Evolutionary conservation across 2,888 invertebrate genomes (phyloP), one percentile per base, ranked within the genome.

Genomic region (Trachelus stipa): DNA sequence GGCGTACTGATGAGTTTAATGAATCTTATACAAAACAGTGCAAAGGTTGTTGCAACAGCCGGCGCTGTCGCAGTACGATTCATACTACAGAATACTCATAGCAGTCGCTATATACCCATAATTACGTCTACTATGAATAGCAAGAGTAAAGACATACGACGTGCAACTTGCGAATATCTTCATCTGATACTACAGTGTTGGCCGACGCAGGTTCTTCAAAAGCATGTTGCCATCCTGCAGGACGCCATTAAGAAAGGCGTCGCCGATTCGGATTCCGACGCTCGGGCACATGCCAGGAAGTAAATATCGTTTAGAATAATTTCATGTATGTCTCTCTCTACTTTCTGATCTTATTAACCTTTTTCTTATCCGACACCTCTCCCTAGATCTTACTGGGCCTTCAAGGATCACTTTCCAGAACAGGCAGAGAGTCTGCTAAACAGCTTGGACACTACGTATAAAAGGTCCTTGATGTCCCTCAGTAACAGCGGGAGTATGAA

Each of bases 61-160:
- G 98, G 97, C 75, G 94, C 95, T 3, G 95, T 98, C 77, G 95
- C 97, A 83, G 94, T 98, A 68, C 95, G 96, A 76, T 98, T 98
- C 92, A 96, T 99, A 76, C 96, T 99, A 79, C 94, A 95, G 89
- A 94, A 96, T 91, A 96, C 96, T 11, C 97, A 97, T 89, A 94
- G 95, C 82, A 94, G 96, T 76, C 94, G 97, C 71, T 92, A 98
- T 69, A 93, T 98, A 73, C 96, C 97, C 34, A 95, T 97, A 80
- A 93, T 98, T 34, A 94, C 95, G 12, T 94, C 94, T 80, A 95
- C 95, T 86, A 93, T 97, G 84, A 94, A 94, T 81, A 96, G 97
- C 87, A 99, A 98, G 92, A 97, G 98, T 83, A 97, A 97, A 92
- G 98, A 98, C 87, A 98, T 99, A 83, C 94, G 99, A 31, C 93